Conservation (phyloP, 1,140 invertebrate genomes). For the Propsilocerus akamusi region DNA sequence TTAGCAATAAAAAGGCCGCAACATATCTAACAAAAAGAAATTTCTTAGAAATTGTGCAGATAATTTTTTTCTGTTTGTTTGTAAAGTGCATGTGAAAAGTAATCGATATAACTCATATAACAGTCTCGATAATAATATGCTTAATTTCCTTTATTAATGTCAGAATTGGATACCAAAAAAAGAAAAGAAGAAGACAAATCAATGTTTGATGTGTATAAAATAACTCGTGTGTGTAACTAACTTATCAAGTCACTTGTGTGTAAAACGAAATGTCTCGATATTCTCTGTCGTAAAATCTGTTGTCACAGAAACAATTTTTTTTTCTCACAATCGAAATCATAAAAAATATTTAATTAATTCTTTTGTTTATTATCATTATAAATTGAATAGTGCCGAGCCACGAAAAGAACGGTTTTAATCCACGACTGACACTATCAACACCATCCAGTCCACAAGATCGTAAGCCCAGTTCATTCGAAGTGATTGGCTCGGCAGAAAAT, state of each 20-base stretch:
- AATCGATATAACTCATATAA: too few relatives aligned
- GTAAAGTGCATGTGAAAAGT: too few relatives aligned
- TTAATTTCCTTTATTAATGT: too few relatives aligned
- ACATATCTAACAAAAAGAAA: too few relatives aligned
- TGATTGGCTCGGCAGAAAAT: constrained; percentile 82
- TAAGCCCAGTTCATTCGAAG: constrained; percentile 45
- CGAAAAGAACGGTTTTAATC: constrained; percentile 36
- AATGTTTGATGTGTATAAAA: too few relatives aligned
- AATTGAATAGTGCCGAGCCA: constrained; percentile 13
- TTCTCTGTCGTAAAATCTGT: background rate
- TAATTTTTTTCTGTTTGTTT: too few relatives aligned
- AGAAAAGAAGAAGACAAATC: too few relatives aligned
- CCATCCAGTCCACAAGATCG: constrained; percentile 60
- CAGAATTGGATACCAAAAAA: too few relatives aligned
- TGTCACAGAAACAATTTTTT: background rate
- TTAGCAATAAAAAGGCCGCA: too few relatives aligned
- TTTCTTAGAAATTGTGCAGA: too few relatives aligned
- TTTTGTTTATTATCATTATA: constrained; percentile 5
- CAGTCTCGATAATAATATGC: too few relatives aligned
- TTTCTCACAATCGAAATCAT: background rate
- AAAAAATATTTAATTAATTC: background rate
- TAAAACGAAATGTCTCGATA: background rate
- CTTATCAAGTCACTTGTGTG: background rate
- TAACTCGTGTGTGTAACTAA: background rate
- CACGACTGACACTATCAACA: constrained; percentile 50